Evolutionary conservation across 2,113 vertebrate genomes (phyloP), one percentile per base, ranked within the genome.

Genomic region (Meriones unguiculatus): DNA sequence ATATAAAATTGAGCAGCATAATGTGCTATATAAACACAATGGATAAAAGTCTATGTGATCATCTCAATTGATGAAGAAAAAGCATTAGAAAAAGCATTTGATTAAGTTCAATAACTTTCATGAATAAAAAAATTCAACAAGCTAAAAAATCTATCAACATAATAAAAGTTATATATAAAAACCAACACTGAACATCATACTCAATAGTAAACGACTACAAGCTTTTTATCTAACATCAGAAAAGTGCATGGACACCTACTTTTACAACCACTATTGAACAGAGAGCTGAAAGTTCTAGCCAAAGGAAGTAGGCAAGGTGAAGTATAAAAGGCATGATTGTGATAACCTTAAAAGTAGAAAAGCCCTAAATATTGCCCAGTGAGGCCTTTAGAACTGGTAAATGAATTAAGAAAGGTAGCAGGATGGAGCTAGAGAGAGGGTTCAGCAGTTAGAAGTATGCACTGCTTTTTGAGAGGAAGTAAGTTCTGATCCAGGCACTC

Each of bases 131-230:
- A 12, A 67, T 59, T 18, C 65, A 65, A 57, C 5, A 64, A 89
- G 52, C 72, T 64, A 76, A 7, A 67, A 89, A 84, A 46, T 84
- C 64, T 69, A 59, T 75, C 67, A 82, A 67, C 20, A 80, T 64
- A 73, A 95, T 65, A 64, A 87, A 95, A 88, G 13, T 73, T 30
- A 88, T 46, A 57, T 57, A 35, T n/a, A 52, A 92, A 82, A 81
- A 41, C 35, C 9, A 65, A 75, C 35, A 75, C 28, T 88, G n/a
- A 82, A 57, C 20, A 46, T 35, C 15, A 95, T 11, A 64, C 30
- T 73, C 38, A 32, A 24, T 18, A 32, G 41, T 64, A 73, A 81
- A 73, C 81, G 41, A 72, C 54, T 72, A 24, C 59, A 92, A 88
- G 15, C 3, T 22, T 80, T 46, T 75, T 50, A 46, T 76, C 28